phyloP scores from a whole-genome alignment of 1,140 invertebrate genomes.

The Oryzaephilus surinamensis region DNA sequence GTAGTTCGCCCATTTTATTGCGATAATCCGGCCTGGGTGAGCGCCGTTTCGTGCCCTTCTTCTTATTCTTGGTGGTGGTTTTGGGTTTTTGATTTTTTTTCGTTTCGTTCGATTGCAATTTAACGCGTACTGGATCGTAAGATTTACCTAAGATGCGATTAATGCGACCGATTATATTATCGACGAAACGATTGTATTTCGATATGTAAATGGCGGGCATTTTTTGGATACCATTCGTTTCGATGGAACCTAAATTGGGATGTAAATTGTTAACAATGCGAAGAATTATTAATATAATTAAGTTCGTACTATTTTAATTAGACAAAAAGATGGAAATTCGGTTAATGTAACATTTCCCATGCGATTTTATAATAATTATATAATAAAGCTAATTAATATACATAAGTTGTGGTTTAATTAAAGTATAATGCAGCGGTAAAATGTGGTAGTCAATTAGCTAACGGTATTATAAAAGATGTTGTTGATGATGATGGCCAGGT shows the following conservation, averaged over 20 bases:
- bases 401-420: no score
- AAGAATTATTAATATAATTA: conserved; percentile 2
- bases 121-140: conserved; percentile 73
- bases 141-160: conserved; percentile 63
- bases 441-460: no score
- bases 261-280: no score
- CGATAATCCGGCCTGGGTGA: conserved; percentile 7
- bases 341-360: neutral
- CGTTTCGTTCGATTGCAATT: conserved; percentile 44
- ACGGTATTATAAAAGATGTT: neutral
- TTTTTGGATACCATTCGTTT: conserved; percentile 22
- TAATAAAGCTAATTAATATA: no score
- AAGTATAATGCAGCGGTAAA: neutral
- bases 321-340: no score
- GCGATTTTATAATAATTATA: neutral
- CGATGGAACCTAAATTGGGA: conserved; percentile 24
- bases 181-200: conserved; percentile 73
- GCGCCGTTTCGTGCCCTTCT: conserved; percentile 15
- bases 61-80: conserved; percentile 23
- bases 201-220: conserved; percentile 59
- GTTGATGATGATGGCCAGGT: conserved; percentile 6
- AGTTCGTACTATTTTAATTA: neutral
- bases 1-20: conserved; percentile 24
- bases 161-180: conserved; percentile 65
- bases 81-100: conserved; percentile 16